Evolutionary conservation across 2,888 invertebrate species (phyloP), one percentile per base, ranked within the genome.

Genomic region (Nyleta sp.): DNA sequence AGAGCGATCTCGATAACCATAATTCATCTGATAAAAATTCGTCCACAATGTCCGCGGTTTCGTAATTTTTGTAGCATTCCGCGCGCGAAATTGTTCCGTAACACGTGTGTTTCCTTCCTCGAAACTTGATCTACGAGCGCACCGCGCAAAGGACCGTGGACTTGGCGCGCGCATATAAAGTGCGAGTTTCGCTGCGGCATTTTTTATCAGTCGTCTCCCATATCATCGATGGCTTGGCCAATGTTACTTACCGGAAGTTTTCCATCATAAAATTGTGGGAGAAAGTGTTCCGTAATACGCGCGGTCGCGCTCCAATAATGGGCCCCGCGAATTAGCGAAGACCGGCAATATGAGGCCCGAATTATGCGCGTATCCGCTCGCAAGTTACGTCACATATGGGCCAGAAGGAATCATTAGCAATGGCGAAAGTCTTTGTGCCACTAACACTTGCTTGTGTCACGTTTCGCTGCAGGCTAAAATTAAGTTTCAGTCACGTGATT

Each of bases 281-380:
- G 89, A 89, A 89, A 89, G 89, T 80, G 87, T 89, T 89, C 88
- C 87, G 86, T 88, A 89, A 89, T 55, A 62, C 8, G 55, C 42
- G 53, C 55, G 42, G 48, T 75, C 62, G 62, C 68, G 75, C 75
- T 75, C 76, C 52, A 76, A 50, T 76, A 76, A 76, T 50, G 24
- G 28, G 18, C 18, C 31, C 31, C 22, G 55, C 31, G 68, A 65
- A 60, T 62, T 40, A 44, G 44, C 40, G 55, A 62, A 55, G 68
- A 48, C 20, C 40, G 20, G 18, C 22, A 35, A 67, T 42, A 67
- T 33, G 28, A 46, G 42, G 31, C 15, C 48, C 65, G 17, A 76
- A 76, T 55, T 62, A 50, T 64, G 59, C 64, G 24, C 20, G 13
- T 31, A 42, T 53, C 17, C 55, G 22, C 17, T 46, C 33, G 15